Percentiles rank a stretch among this genome's conserved stretches.
Evolutionary conservation across 2,797 vertebrate species (phyloP).

Genomic region (Taenioides sp.): DNA sequence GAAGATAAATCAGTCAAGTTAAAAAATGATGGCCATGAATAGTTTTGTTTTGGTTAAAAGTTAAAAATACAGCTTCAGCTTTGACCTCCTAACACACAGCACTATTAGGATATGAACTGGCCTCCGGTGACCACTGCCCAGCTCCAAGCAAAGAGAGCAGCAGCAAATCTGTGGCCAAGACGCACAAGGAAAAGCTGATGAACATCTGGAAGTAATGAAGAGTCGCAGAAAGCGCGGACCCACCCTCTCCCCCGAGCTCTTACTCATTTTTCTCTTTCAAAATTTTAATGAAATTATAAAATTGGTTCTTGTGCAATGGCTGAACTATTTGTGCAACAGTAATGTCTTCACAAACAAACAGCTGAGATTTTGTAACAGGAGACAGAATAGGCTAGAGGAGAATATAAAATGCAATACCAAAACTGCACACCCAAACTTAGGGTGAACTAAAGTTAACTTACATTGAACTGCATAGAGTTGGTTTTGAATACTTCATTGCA

Average conservation of each 20-base stretch:
- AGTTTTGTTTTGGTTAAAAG: constrained; percentile 6
- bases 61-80: background rate
- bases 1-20: background rate
- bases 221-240: constrained; percentile 66
- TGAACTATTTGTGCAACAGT: constrained; percentile 11
- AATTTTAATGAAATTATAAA: constrained; percentile 39
- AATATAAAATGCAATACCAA: background rate
- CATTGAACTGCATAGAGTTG: background rate
- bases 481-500: background rate
- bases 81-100: constrained; percentile 24
- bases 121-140: constrained; percentile 17
- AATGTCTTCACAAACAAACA: constrained; percentile 13
- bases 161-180: constrained; percentile 43
- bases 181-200: constrained; percentile 47
- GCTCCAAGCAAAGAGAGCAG: constrained; percentile 29
- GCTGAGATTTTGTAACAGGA: background rate
- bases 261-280: constrained; percentile 36
- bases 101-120: constrained; percentile 14
- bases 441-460: background rate
- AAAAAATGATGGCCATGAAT: background rate
- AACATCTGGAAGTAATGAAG: constrained; percentile 85
- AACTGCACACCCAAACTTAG: background rate
- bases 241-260: constrained; percentile 78
- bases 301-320: constrained; percentile 14
- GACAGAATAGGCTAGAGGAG: background rate